Evolutionary conservation across 2,797 vertebrate species (phyloP).

Genomic region (Thamnophis elegans): DNA sequence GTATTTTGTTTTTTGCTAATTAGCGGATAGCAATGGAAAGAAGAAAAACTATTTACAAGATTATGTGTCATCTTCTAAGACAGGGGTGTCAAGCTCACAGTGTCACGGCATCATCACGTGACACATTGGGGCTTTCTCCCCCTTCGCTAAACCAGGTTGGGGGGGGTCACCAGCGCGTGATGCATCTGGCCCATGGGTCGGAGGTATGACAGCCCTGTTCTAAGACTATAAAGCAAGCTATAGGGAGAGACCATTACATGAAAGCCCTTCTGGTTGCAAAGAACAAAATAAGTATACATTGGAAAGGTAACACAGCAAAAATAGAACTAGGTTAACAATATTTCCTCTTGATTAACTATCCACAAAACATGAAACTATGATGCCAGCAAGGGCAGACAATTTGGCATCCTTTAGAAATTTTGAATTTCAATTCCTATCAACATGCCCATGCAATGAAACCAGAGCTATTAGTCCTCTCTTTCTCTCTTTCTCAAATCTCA

Average conservation of each 20-base stretch:
- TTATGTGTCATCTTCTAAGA: background rate
- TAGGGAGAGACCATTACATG: background rate
- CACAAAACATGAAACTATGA: background rate
- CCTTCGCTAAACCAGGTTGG: too few relatives aligned
- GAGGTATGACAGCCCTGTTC: too few relatives aligned
- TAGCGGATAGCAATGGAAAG: background rate
- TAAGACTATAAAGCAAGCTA: background rate
- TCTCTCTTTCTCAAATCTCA: background rate
- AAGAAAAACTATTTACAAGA: background rate
- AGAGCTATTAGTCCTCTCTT: background rate
- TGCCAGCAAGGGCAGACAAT: background rate
- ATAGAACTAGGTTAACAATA: background rate
- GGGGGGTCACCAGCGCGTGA: too few relatives aligned
- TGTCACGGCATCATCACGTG: too few relatives aligned
- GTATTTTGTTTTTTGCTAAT: background rate
- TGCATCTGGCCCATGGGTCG: too few relatives aligned
- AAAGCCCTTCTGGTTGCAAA: background rate
- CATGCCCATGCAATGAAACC: background rate
- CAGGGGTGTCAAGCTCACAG: too few relatives aligned
- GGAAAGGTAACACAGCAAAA: background rate
- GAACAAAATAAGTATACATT: background rate
- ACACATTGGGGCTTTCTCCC: too few relatives aligned
- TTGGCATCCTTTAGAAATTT: background rate
- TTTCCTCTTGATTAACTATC: background rate
- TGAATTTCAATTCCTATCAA: background rate